A percentile compares a stretch with the other conserved stretches of the same genome.
Conservation (phyloP, 2,888 invertebrate genomes). For the Polymixis lichenea region DNA sequence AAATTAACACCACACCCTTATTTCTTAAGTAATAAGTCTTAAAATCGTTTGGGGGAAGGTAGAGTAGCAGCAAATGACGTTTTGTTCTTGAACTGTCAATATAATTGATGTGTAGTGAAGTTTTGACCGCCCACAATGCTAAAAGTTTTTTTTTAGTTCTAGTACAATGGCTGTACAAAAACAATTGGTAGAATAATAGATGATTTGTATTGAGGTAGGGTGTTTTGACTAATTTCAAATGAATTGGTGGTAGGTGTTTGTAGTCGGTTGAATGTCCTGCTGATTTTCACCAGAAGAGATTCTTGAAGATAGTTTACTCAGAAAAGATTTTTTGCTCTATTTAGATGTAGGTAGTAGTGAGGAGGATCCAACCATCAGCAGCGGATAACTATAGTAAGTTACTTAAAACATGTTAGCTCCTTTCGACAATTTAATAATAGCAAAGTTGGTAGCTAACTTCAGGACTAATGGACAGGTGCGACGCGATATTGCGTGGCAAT, state of each 20-base stretch:
- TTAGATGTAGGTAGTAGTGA: no score
- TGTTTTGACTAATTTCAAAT: slow-evolving; percentile 39
- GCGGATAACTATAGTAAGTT: no score
- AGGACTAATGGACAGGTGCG: no score
- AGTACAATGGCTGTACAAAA: slow-evolving; percentile 56
- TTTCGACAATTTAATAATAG: background rate
- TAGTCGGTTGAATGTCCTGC: slow-evolving; percentile 1
- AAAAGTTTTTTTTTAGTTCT: slow-evolving; percentile 37
- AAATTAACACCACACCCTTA: background rate
- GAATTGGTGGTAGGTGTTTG: slow-evolving; percentile 9
- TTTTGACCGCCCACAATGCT: slow-evolving; percentile 64
- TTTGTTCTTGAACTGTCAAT: slow-evolving; percentile 56
- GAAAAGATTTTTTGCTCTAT: background rate
- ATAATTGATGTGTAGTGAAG: slow-evolving; percentile 63
- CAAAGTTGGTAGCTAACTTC: no score
- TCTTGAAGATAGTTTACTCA: background rate
- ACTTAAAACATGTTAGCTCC: background rate
- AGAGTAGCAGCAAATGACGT: background rate
- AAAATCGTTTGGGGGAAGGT: slow-evolving; percentile 19
- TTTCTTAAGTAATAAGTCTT: background rate
- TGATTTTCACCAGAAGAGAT: slow-evolving; percentile 2
- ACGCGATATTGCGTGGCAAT: no score
- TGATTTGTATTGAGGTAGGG: slow-evolving; percentile 19
- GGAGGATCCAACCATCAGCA: background rate
- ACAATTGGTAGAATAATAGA: slow-evolving; percentile 40